Evolutionary conservation across 2,113 vertebrate species (phyloP).

Genomic region (Macroglossus sobrinus): DNA sequence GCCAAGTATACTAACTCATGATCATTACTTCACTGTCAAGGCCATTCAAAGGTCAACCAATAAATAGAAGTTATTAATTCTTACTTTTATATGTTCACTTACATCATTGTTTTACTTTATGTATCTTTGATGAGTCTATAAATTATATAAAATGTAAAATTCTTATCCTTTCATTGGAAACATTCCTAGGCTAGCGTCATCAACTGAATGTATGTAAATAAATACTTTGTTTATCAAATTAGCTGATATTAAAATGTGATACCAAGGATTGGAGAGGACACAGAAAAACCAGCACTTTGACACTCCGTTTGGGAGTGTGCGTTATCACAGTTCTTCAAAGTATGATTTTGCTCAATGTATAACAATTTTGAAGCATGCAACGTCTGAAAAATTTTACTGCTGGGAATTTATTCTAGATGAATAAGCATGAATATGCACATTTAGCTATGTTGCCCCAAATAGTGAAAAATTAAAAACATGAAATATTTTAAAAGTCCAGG

Average conservation of each 20-base stretch:
- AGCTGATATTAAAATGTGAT: not conserved
- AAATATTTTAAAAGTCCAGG: not conserved
- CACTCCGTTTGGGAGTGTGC: not conserved
- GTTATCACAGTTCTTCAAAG: not conserved
- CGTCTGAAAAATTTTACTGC: not conserved
- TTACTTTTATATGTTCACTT: not conserved
- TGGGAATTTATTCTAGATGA: not conserved
- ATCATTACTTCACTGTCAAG: not conserved
- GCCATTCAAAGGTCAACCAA: not conserved
- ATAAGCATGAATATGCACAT: not conserved
- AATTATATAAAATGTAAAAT: not conserved
- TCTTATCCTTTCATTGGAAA: not conserved
- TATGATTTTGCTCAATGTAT: not conserved
- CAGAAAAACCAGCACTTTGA: not conserved
- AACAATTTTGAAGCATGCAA: not conserved
- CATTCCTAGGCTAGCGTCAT: not conserved
- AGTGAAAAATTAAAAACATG: not conserved
- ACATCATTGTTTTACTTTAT: not conserved
- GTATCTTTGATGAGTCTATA: not conserved
- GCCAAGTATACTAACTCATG: rapidly evolving
- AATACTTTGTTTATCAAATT: not conserved
- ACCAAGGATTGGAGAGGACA: not conserved
- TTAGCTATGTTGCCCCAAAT: not conserved
- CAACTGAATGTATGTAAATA: not conserved
- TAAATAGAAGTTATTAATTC: too few relatives aligned